Conservation (phyloP, 2,888 invertebrate genomes). For the Macrophya annulata region DNA sequence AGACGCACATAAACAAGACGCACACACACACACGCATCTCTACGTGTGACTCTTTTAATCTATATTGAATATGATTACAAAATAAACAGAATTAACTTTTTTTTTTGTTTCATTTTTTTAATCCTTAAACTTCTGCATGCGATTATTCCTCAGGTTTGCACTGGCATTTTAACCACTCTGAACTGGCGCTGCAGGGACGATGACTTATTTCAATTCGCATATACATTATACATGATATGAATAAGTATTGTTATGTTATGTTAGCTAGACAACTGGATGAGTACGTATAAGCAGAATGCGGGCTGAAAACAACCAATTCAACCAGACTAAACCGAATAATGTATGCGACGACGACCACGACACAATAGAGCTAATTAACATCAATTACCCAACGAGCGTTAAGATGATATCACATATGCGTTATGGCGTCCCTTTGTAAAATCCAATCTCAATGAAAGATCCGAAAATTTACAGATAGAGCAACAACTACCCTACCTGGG, state of each 20-base stretch:
- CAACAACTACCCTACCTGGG: neutral
- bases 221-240: neutral
- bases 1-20: neutral
- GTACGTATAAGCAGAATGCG: slow-evolving; percentile 30
- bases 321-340: slow-evolving; percentile 44
- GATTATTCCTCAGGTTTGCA: neutral
- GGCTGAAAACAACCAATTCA: slow-evolving; percentile 40
- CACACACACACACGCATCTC: neutral
- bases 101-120: neutral
- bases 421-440: slow-evolving; percentile 24
- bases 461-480: neutral
- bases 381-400: slow-evolving; percentile 66
- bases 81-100: slow-evolving; percentile 10
- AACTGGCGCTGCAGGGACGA: neutral
- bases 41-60: neutral
- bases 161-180: neutral
- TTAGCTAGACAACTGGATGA: neutral
- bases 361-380: slow-evolving; percentile 72
- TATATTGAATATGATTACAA: neutral
- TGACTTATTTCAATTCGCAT: slow-evolving; percentile 8
- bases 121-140: neutral
- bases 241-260: neutral
- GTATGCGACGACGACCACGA: slow-evolving; percentile 24
- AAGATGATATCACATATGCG: slow-evolving; percentile 45
- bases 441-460: slow-evolving; percentile 19